Evolutionary conservation across 2,113 vertebrate species (phyloP).

Genomic region (Sapayoa aenigma): DNA sequence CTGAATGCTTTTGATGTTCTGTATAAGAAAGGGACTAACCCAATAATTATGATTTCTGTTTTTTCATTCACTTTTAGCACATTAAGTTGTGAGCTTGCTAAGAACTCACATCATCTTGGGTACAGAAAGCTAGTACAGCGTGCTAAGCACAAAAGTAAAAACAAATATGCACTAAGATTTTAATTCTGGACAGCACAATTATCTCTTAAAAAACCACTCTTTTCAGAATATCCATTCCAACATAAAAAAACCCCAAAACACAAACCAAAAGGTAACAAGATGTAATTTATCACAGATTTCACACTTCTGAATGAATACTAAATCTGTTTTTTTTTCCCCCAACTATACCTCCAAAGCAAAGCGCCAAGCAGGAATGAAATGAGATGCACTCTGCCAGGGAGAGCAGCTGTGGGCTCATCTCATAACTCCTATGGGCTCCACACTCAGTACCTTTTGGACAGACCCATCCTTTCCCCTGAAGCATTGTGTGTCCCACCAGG

Average conservation of each 20-base stretch:
- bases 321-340: background rate
- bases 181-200: background rate
- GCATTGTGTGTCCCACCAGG: background rate
- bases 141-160: background rate
- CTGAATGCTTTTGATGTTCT: background rate
- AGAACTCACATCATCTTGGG: background rate
- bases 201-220: background rate
- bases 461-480: background rate
- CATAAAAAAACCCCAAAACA: accelerated
- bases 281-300: background rate
- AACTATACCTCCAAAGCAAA: too few species aligned
- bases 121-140: background rate
- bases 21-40: background rate
- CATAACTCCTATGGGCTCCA: background rate
- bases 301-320: background rate
- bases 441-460: accelerated
- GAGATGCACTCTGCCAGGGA: accelerated
- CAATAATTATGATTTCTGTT: background rate
- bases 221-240: background rate
- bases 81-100: background rate
- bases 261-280: background rate
- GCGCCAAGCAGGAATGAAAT: background rate
- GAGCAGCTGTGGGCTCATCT: background rate
- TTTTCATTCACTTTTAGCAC: background rate
- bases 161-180: background rate